A percentile compares a stretch with the other conserved stretches of the same genome.
Evolutionary conservation across 1,140 invertebrate genomes (phyloP).

Genomic region (Drosophila littoralis): DNA sequence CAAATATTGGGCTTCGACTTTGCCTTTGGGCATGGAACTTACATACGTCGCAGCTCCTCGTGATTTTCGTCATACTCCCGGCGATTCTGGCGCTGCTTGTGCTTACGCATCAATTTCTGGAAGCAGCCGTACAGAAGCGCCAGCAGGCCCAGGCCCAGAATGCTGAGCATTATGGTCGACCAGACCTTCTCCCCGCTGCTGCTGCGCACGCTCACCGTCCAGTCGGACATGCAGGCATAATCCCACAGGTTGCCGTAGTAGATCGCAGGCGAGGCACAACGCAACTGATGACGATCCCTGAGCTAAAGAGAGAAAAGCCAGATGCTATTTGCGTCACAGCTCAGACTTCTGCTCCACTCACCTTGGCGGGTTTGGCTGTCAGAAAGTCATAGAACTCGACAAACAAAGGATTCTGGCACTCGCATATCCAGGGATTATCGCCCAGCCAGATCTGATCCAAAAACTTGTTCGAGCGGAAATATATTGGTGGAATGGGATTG

Average conservation of each 20-base stretch:
- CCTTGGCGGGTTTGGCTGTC: conserved; percentile 86
- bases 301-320: conserved; percentile 40
- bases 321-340: background rate
- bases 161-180: conserved; percentile 86
- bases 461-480: conserved; percentile 87
- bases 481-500: conserved; percentile 86
- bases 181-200: conserved; percentile 86
- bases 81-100: conserved; percentile 67
- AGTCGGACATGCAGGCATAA: conserved; percentile 87
- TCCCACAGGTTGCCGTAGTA: conserved; percentile 88
- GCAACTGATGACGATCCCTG: conserved; percentile 75
- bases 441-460: conserved; percentile 86
- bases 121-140: conserved; percentile 45
- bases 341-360: conserved; percentile 32
- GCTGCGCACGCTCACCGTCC: conserved; percentile 85
- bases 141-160: conserved; percentile 46
- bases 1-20: too few relatives aligned
- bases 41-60: conserved; percentile 86
- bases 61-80: conserved; percentile 74
- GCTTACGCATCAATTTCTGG: conserved; percentile 85
- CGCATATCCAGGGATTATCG: conserved; percentile 91
- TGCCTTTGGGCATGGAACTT: conserved; percentile 69
- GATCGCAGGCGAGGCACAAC: conserved; percentile 87
- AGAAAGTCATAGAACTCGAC: conserved; percentile 87
- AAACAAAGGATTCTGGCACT: conserved; percentile 86